Conservation (phyloP, 2,888 invertebrate species). For the Tubulanus polymorphus region DNA sequence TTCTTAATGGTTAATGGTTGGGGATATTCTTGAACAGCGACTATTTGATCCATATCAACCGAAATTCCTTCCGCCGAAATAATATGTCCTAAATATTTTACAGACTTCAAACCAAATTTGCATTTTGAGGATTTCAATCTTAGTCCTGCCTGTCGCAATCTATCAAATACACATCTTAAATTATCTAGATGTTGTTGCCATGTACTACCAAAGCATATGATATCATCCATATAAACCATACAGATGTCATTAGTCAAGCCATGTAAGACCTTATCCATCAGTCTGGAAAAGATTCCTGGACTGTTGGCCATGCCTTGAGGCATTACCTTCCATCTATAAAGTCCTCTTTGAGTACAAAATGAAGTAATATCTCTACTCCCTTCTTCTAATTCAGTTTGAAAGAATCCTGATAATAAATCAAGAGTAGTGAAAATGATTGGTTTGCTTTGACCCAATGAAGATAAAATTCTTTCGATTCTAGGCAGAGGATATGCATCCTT, state of each 20-base stretch:
- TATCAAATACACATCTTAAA: slow-evolving; percentile 5
- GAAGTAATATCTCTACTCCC: slow-evolving; percentile 3
- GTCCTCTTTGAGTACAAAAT: neutral
- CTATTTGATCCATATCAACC: neutral
- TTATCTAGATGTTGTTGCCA: slow-evolving; percentile 5
- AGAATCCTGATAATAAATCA: neutral
- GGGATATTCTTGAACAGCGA: neutral
- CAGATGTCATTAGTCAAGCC: slow-evolving; percentile 3
- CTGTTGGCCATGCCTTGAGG: slow-evolving; percentile 7
- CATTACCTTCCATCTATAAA: slow-evolving; percentile 1
- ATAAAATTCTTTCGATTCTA: neutral
- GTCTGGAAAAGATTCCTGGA: neutral
- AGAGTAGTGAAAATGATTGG: neutral
- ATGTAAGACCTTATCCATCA: slow-evolving; percentile 9
- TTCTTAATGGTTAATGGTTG: neutral
- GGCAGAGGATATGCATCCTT: neutral
- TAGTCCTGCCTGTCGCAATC: slow-evolving; percentile 8
- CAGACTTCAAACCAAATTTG: slow-evolving; percentile 1
- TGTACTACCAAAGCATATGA: neutral
- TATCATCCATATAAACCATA: slow-evolving; percentile 9
- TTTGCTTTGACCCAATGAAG: neutral
- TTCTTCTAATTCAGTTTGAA: neutral
- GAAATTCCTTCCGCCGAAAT: slow-evolving; percentile 9
- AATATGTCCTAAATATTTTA: slow-evolving; percentile 10
- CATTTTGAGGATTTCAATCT: slow-evolving; percentile 12